Conservation (phyloP, 2,113 vertebrate genomes). For the Pluvianellus socialis region DNA sequence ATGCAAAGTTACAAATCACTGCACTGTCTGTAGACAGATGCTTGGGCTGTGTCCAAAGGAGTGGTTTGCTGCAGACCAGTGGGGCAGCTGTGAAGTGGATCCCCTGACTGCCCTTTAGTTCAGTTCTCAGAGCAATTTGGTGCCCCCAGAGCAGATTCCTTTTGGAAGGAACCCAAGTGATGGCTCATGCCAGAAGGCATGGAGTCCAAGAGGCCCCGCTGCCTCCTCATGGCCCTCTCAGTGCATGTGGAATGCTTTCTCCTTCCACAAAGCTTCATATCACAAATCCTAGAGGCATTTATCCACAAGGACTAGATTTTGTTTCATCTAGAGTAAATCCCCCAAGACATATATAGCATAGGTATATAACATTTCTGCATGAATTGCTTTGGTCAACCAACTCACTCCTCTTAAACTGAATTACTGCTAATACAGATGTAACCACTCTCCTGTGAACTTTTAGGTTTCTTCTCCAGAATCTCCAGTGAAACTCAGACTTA, state of each 20-base stretch:
- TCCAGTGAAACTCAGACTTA: no score
- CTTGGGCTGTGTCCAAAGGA: neutral
- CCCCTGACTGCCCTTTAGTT: neutral
- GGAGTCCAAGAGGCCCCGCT: accelerated
- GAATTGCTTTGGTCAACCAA: no score
- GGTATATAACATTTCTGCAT: no score
- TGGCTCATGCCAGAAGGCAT: neutral
- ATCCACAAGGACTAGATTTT: no score
- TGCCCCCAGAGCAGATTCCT: neutral
- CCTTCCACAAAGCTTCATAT: neutral
- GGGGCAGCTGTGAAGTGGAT: neutral
- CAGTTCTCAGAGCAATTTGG: neutral
- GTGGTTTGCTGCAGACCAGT: neutral
- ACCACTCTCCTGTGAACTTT: no score
- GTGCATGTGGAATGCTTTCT: neutral
- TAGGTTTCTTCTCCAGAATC: no score
- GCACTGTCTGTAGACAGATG: neutral
- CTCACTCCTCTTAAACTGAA: no score
- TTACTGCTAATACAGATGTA: no score
- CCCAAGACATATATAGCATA: no score
- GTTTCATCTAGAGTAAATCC: no score
- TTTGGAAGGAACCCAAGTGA: neutral
- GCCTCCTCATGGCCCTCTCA: neutral
- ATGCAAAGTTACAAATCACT: neutral
- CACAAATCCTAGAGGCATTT: no score